These are phyloP conservation scores for Sympetrum striolatum DNA, from an alignment of 2,888 invertebrate species.

Conservation along the genomic window DNA sequence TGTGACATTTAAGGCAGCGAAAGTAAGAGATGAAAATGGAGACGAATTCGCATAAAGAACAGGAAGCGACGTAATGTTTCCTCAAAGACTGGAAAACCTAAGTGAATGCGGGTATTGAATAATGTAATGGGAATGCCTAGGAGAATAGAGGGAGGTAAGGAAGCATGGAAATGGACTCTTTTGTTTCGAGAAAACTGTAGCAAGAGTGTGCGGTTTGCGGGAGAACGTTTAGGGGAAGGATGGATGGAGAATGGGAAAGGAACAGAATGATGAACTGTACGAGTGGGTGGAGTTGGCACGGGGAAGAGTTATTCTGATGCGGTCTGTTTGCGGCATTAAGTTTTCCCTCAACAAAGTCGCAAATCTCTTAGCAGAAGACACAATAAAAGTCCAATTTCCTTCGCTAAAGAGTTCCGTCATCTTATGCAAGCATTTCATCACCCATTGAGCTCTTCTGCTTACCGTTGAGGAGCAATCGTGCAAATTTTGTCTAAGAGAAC, in stretches of 20 bases:
- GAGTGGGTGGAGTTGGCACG: conserved; percentile 8
- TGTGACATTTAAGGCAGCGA: too few relatives aligned
- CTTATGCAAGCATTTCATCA: too few relatives aligned
- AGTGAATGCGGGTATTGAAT: not conserved
- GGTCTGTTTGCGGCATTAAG: conserved; percentile 7
- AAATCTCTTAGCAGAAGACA: not conserved
- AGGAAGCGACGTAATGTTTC: not conserved
- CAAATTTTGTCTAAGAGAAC: too few relatives aligned
- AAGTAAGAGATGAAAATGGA: not conserved
- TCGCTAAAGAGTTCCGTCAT: not conserved
- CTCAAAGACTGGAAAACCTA: not conserved
- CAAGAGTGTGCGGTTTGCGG: not conserved
- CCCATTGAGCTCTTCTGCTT: too few relatives aligned
- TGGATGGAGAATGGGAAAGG: not conserved
- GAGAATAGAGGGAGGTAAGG: not conserved
- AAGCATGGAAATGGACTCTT: not conserved
- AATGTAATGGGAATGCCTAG: not conserved
- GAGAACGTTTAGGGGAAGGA: not conserved
- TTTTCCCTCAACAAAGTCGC: not conserved
- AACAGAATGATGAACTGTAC: not conserved
- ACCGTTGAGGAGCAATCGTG: too few relatives aligned
- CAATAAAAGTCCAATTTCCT: not conserved
- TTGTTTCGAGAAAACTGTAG: not conserved
- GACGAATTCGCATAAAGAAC: not conserved
- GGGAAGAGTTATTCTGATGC: conserved; percentile 9